Evolutionary conservation across 1,140 invertebrate species (phyloP).

Genomic region (Bombus sibiricus): DNA sequence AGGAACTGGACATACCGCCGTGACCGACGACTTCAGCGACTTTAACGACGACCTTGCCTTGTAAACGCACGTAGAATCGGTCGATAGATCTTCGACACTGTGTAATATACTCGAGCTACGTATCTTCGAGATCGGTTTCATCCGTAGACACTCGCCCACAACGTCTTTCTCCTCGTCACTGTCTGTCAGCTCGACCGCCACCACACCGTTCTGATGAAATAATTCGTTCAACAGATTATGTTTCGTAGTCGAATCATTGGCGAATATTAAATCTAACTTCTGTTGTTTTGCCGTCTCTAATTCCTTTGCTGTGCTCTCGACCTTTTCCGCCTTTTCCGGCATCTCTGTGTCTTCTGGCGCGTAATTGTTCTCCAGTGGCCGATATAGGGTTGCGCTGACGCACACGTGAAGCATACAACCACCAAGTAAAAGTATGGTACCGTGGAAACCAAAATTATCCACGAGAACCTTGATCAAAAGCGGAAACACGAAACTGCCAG

Average conservation of each 20-base stretch:
- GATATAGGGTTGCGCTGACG: constrained; percentile 87
- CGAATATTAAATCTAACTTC: constrained; percentile 83
- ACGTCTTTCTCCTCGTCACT: constrained; percentile 85
- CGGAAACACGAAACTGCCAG: constrained; percentile 90
- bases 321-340: constrained; percentile 65
- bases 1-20: constrained; percentile 73
- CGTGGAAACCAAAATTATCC: constrained; percentile 87
- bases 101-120: constrained; percentile 87
- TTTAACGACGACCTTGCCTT: constrained; percentile 84
- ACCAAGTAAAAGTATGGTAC: constrained; percentile 88
- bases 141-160: constrained; percentile 83
- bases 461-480: constrained; percentile 88
- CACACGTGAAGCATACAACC: constrained; percentile 91
- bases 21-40: constrained; percentile 73
- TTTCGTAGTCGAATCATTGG: constrained; percentile 79
- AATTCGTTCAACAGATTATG: constrained; percentile 84
- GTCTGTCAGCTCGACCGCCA: constrained; percentile 79
- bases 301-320: constrained; percentile 31
- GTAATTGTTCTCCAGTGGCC: constrained; percentile 85
- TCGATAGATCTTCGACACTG: constrained; percentile 89
- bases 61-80: constrained; percentile 89
- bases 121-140: constrained; percentile 85
- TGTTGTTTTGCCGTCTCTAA: constrained; percentile 79
- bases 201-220: constrained; percentile 81
- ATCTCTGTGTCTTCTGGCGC: constrained; percentile 70